Percentiles rank a stretch among this genome's conserved stretches.
Evolutionary conservation across 1,140 invertebrate genomes (phyloP).

Genomic region (Macrocentrus cingulum): DNA sequence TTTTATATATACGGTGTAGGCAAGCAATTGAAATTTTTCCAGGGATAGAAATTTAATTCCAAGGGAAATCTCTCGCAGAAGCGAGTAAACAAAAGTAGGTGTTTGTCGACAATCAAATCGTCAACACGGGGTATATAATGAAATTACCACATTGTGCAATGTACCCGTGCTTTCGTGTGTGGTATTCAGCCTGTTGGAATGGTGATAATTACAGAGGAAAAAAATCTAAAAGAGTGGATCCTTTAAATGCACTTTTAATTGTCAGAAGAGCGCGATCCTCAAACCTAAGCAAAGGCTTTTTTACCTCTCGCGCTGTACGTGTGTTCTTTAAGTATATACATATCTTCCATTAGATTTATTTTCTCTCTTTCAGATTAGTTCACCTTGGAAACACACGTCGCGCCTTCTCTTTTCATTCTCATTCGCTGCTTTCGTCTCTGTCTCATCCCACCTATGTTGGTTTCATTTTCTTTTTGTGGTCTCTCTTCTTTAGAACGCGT

Average conservation of each 20-base stretch:
- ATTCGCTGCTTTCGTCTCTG: background rate
- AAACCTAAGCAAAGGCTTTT: background rate
- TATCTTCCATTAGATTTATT: slow-evolving; percentile 1
- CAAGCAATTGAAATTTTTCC: no score
- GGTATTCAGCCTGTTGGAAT: background rate
- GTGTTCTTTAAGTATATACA: background rate
- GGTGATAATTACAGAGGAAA: background rate
- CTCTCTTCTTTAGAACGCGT: slow-evolving; percentile 1
- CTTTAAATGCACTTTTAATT: slow-evolving; percentile 40
- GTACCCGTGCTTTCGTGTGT: no score
- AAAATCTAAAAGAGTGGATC: background rate
- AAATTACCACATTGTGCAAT: no score
- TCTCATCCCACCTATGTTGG: background rate
- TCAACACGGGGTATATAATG: no score
- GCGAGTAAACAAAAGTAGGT: no score
- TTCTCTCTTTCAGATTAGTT: slow-evolving; percentile 14
- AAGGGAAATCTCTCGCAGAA: no score
- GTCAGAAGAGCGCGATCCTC: slow-evolving; percentile 21
- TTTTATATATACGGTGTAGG: no score
- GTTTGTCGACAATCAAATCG: background rate
- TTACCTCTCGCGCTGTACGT: background rate
- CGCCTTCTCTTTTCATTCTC: background rate
- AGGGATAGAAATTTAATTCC: no score
- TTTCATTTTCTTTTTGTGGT: slow-evolving; percentile 7
- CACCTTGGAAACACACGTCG: background rate